Percentiles rank a stretch among this genome's conserved stretches.
Conservation (phyloP, 2,113 vertebrate species). For the Litocranius walleri region DNA sequence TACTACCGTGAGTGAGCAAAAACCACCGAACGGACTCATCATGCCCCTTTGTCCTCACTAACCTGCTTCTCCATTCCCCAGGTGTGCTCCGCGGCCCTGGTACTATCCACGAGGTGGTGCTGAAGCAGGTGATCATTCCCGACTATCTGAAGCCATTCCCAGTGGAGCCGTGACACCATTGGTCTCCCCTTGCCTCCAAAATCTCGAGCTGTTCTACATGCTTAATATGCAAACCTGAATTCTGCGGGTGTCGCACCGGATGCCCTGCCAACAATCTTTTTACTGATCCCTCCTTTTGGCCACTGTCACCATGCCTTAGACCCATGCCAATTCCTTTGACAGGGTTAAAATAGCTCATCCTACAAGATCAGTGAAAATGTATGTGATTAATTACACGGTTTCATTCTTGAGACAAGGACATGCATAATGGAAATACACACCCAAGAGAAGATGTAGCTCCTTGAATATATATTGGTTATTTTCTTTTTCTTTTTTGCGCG, state of each 20-base stretch:
- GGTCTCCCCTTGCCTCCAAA: not conserved
- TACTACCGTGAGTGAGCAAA: not conserved
- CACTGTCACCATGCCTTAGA: not conserved
- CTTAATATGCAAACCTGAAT: not conserved
- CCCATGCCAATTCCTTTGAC: not conserved
- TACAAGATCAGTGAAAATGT: not conserved
- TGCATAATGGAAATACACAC: not conserved
- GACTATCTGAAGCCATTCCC: not conserved
- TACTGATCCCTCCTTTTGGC: not conserved
- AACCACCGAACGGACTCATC: not conserved
- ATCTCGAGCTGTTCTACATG: not conserved
- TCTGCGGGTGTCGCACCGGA: accelerated
- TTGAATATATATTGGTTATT: not conserved
- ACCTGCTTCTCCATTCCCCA: not conserved
- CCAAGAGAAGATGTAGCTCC: not conserved
- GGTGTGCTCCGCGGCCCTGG: constrained; percentile 11
- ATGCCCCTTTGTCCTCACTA: not conserved
- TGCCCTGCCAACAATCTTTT: not conserved
- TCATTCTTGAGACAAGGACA: not conserved
- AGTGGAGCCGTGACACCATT: not conserved
- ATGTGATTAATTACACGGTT: not conserved
- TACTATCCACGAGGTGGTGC: constrained; percentile 73
- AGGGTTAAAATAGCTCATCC: not conserved
- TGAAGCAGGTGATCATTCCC: constrained; percentile 58
- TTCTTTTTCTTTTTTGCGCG: not conserved